Base-by-base conservation (phyloP, 2,797 vertebrate species). In the Hydrophis major region DNA sequence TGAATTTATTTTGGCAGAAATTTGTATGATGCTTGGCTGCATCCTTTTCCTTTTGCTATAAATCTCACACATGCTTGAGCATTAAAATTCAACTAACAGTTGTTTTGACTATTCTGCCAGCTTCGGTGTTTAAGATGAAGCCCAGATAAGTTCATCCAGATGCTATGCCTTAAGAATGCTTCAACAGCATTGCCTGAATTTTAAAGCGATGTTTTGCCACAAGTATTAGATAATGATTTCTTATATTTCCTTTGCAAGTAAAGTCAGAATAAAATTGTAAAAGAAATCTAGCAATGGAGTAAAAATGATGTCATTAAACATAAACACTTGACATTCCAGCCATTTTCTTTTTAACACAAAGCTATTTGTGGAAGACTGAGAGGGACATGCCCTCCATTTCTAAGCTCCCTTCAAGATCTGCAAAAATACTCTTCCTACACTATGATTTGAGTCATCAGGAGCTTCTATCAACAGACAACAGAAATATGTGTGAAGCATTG, bases 21-120 rank as follows among this genome's bases (percentile, higher is more conserved):
- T 1, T 42, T 93, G 66, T 56, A 55, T 0, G 88, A 91, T 74
- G 0, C 95, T 87, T 93, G 94, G 94, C 95, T 94, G 88, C 93
- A 69, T 89, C 88, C 78, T 37, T 92, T 95, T 92, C 94, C 94
- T 91, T 0, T 0, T 6, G 22, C 88, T 56, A 0, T 92, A 92
- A 92, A 89, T 93, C 88, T 91, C 63, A 89, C 89, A 53, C 28
- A 93, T 37, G n/a, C 69, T 14, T 0, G n/a, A 94, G 59, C 86
- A 56, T 47, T 89, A 90, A 89, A 92, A 94, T 89, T 93, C 32
- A 87, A 11, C 89, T 92, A 89, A 69, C 57, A 42, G 16, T 55
- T 4, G 37, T 27, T 91, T 90, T 89, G 47, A 83, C 69, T 60
- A 90, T 8, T 63, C 66, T 86, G 7, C 32, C 94, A 89, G 53